Evolutionary conservation across 2,797 vertebrate genomes (phyloP), one percentile per base, ranked within the genome.

Genomic region (Moxostoma hubbsi): DNA sequence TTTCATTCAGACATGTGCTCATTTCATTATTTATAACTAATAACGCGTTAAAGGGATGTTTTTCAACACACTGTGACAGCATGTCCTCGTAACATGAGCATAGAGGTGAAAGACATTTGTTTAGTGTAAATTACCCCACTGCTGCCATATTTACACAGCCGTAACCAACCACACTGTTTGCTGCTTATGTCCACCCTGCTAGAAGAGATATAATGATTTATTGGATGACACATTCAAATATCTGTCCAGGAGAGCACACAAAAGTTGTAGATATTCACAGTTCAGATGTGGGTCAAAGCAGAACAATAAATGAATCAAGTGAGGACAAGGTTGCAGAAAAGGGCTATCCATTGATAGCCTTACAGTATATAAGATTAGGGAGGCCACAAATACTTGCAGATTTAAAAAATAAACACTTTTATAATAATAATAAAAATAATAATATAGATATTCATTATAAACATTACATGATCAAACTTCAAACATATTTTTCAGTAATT

Each of bases 71-170:
- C 53, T 54, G 12, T 66, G 76, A 74, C 66, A 66, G 54, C 66
- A 58, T 36, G 65, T 36, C 53, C 61, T 70, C 5, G 77, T 16
- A 80, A 79, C 53, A 80, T 59, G 71, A 82, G 74, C 46, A 45
- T 76, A 64, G 80, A 49, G 80, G 45, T 70, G 79, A 77, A 65
- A 81, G 53, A 77, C 45, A 77, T 77, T 77, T 66, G 67, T 77
- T 67, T 75, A 65, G 24, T 75, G 65, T 79, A 79, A 83, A 82
- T 62, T 79, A 71, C 49, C 64, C 61, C 53, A 63, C 8, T 46
- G 65, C 18, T 59, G 53, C 15, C 16, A 24, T 70, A 46, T 36
- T 70, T 70, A 7, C 24, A 71, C 51, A 63, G 13, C 11, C 36
- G 49, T 9, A 51, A 51, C 8, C 9, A 18, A 45, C n/a, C 69